A percentile compares a stretch with the other conserved stretches of the same genome.
Evolutionary conservation across 2,888 invertebrate species (phyloP).

Genomic region (Cheilosia urbana): DNA sequence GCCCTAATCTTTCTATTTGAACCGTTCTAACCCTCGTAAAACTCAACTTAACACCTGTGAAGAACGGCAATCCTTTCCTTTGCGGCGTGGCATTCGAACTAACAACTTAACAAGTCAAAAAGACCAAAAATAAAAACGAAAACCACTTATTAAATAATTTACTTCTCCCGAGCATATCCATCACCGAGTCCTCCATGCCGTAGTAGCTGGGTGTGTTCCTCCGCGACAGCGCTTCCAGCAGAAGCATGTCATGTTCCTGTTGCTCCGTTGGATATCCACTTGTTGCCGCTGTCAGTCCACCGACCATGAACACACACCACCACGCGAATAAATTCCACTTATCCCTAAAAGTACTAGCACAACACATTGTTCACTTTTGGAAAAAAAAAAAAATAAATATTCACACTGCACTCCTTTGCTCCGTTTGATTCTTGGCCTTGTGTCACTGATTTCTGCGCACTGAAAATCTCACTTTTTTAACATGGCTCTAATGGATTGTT

Average conservation of each 20-base stretch:
- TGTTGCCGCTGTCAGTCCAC: conserved; percentile 43
- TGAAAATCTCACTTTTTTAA: conserved; percentile 47
- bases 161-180: conserved; percentile 94
- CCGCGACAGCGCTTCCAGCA: conserved; percentile 89
- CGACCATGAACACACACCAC: conserved; percentile 47
- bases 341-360: conserved; percentile 49
- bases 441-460: conserved; percentile 44
- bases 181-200: conserved; percentile 87
- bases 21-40: too few species aligned
- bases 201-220: conserved; percentile 84
- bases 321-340: conserved; percentile 44
- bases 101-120: background rate
- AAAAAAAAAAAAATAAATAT: too few species aligned
- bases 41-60: too few species aligned
- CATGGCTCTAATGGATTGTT: conserved; percentile 59
- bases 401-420: background rate
- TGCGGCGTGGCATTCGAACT: background rate
- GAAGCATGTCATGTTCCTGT: conserved; percentile 90
- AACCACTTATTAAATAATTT: conserved; percentile 76
- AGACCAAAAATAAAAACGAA: background rate
- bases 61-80: background rate
- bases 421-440: conserved; percentile 29
- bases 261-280: conserved; percentile 83
- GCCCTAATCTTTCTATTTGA: too few species aligned
- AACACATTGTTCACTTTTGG: conserved; percentile 47